phyloP scores from a whole-genome alignment of 2,888 invertebrate genomes.

The Cantharis flavilabris region DNA sequence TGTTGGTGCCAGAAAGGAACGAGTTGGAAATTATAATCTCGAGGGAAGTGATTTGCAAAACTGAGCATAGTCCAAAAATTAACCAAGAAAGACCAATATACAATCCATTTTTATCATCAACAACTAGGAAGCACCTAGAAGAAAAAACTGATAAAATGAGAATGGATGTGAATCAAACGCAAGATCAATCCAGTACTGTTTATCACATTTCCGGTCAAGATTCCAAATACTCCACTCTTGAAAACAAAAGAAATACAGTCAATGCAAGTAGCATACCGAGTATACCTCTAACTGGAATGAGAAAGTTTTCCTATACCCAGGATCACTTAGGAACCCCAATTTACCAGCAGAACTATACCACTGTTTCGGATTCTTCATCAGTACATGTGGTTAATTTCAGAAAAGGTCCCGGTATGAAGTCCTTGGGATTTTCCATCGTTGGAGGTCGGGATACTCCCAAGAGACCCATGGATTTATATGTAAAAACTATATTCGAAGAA shows the following conservation, averaged over 20 bases:
- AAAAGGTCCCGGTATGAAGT: conserved; percentile 83
- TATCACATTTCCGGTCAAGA: background rate
- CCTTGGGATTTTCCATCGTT: conserved; percentile 88
- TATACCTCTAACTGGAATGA: conserved; percentile 51
- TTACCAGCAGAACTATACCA: background rate
- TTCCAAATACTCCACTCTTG: background rate
- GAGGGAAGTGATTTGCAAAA: conserved; percentile 28
- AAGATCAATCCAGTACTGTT: background rate
- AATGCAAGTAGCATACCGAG: background rate
- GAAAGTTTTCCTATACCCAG: conserved; percentile 53
- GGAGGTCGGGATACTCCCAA: conserved; percentile 87
- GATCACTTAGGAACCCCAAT: conserved; percentile 23
- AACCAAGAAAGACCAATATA: conserved; percentile 16
- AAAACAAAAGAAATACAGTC: background rate
- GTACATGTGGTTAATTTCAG: conserved; percentile 58
- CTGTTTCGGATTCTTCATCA: background rate
- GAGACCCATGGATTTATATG: conserved; percentile 87
- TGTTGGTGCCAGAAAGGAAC: conserved; percentile 51
- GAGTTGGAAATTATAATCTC: conserved; percentile 56
- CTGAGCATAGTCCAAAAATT: conserved; percentile 2
- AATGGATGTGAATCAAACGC: background rate
- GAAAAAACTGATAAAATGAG: background rate
- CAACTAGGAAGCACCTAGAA: background rate
- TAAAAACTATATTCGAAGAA: conserved; percentile 84
- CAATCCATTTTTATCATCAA: conserved; percentile 26